Base-by-base conservation (phyloP, 2,113 vertebrate species). In the Eira barbara region DNA sequence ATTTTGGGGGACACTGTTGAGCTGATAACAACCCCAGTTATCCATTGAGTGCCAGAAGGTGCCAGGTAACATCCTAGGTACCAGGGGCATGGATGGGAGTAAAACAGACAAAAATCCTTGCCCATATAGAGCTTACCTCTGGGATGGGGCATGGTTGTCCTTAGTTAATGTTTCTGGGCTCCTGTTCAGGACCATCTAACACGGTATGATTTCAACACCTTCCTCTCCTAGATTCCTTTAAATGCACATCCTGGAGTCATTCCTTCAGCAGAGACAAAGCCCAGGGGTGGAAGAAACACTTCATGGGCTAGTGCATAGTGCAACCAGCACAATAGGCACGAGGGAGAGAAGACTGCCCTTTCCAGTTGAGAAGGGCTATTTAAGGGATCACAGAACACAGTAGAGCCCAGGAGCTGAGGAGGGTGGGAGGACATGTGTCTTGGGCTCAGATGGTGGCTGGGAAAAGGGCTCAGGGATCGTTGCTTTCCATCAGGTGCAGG, bases 121-220 rank as follows among this genome's bases (percentile, higher is more conserved):
- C 7, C 31, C 0, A 1, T 11, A 0, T 8, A 49, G 29, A 61
- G 23, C 57, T 85, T 59, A 47, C 34, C 0, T 17, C 23, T 14
- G 36, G 21, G 15, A 13, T 14, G 7, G 29, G 86, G 25, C 17
- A 31, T 7, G 18, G 34, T 55, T 11, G 71, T 81, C 27, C 39
- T 94, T 9, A 5, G 29, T 67, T 52, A 36, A 42, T 7, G 8
- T 36, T 39, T 91, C 55, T 79, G 12, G 31, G 25, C 34, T 49
- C 65, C 55, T 45, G 21, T 85, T 52, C 17, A 34, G 42, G 25
- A 83, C 25, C 65, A 29, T 69, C 18, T 76, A 47, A 49, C 34
- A 10, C 7, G 59, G 67, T 73, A 18, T 25, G 25, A 73, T 92
- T 92, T 90, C 20, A 73, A 47, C 39, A 52, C 42, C 7, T 29